phyloP scores from a whole-genome alignment of 2,113 vertebrate genomes.

The Sebastes fasciatus region DNA sequence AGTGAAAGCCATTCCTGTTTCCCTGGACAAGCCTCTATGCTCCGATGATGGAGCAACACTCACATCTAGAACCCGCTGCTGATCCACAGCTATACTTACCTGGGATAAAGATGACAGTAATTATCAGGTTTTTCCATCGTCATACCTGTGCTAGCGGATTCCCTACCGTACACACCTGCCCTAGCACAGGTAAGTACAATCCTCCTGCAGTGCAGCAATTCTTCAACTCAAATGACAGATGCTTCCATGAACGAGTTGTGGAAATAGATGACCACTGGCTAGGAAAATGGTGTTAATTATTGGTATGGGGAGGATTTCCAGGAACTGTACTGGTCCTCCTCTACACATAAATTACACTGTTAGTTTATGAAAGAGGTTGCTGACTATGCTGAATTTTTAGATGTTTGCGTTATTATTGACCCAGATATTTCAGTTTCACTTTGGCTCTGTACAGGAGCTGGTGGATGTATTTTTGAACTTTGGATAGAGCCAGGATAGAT shows the following conservation, averaged over 20 bases:
- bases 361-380: background rate
- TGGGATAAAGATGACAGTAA: conserved; percentile 77
- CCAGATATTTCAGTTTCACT: no score
- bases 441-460: no score
- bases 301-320: conserved; percentile 5
- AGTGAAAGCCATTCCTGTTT: conserved; percentile 67
- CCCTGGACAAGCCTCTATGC: conserved; percentile 42
- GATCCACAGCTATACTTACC: conserved; percentile 80
- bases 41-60: conserved; percentile 52
- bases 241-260: conserved; percentile 36
- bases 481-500: no score
- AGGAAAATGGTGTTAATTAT: background rate
- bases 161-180: conserved; percentile 67
- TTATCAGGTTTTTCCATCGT: conserved; percentile 78
- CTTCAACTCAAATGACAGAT: conserved; percentile 70
- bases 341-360: background rate
- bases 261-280: conserved; percentile 35
- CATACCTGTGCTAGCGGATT: conserved; percentile 72
- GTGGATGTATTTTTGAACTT: no score
- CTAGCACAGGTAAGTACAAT: conserved; percentile 73
- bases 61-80: conserved; percentile 45
- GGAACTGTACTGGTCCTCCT: background rate
- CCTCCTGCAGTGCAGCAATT: conserved; percentile 39
- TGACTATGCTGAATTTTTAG: background rate
- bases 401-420: no score